A percentile compares a stretch with the other conserved stretches of the same genome.
Evolutionary conservation across 1,140 invertebrate genomes (phyloP).

Genomic region (Ips nitidus): DNA sequence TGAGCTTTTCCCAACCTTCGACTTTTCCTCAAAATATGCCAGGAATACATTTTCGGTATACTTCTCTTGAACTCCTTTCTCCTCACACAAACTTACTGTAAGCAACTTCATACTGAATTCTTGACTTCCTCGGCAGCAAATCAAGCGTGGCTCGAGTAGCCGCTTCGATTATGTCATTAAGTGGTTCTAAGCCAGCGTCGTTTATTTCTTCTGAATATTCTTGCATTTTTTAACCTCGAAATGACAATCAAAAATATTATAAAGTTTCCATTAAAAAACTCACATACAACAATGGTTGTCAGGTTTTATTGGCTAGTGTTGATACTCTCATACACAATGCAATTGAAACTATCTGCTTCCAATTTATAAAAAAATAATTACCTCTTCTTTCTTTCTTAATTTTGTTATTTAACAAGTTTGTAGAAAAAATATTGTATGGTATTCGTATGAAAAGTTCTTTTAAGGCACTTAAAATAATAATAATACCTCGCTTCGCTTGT

Average conservation of each 20-base stretch:
- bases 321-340: no score
- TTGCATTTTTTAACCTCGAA: no score
- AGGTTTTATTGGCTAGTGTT: no score
- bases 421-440: not conserved
- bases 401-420: not conserved
- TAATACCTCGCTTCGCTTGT: not conserved
- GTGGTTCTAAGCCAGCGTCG: no score
- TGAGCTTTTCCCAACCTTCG: not conserved
- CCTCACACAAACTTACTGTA: not conserved
- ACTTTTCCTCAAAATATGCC: conserved; percentile 1
- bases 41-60: conserved; percentile 1
- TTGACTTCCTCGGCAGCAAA: not conserved
- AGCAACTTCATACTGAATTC: not conserved
- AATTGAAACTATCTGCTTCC: no score
- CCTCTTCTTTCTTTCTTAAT: not conserved
- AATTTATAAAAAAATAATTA: not conserved
- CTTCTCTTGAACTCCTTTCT: not conserved
- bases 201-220: no score
- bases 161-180: no score
- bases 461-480: not conserved
- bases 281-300: no score
- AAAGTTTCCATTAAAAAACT: no score
- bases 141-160: not conserved
- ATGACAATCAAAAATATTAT: no score
- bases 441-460: not conserved